phyloP scores from a whole-genome alignment of 2,888 invertebrate genomes.

The Aleiodes leptofemur region DNA sequence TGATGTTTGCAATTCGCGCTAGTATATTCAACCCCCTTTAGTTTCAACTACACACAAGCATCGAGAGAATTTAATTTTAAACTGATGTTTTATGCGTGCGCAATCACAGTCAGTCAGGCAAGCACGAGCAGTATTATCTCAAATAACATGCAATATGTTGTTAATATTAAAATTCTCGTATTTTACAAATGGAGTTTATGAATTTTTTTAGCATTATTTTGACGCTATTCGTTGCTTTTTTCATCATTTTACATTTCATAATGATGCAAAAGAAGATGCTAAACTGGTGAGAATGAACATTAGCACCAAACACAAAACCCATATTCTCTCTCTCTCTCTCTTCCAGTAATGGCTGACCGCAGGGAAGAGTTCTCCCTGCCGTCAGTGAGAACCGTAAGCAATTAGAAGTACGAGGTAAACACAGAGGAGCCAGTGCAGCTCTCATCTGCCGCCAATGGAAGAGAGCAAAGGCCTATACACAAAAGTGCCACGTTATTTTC shows the following conservation, averaged over 20 bases:
- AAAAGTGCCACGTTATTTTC: constrained; percentile 67
- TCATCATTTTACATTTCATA: no score
- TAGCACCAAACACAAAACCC: no score
- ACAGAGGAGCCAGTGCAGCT: constrained; percentile 65
- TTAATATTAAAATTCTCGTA: not conserved
- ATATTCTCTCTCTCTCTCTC: constrained; percentile 35
- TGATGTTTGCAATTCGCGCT: not conserved
- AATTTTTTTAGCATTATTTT: no score
- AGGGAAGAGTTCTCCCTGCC: constrained; percentile 39
- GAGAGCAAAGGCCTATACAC: constrained; percentile 55
- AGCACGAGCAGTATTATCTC: not conserved
- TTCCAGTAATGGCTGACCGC: constrained; percentile 50
- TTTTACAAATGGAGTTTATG: not conserved
- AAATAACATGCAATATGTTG: not conserved
- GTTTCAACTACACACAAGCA: not conserved
- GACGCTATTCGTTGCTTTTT: no score
- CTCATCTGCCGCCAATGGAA: constrained; percentile 49
- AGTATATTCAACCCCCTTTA: constrained; percentile 6
- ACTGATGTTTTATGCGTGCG: constrained; percentile 7
- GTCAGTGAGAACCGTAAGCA: constrained; percentile 61
- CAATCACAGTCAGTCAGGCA: constrained; percentile 12
- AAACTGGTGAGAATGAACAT: no score
- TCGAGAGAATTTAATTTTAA: not conserved
- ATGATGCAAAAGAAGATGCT: no score
- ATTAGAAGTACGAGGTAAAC: constrained; percentile 74